A percentile compares a stretch with the other conserved stretches of the same genome.
phyloP scores from a whole-genome alignment of 2,797 vertebrate genomes.

The Ambastaia sidthimunki region DNA sequence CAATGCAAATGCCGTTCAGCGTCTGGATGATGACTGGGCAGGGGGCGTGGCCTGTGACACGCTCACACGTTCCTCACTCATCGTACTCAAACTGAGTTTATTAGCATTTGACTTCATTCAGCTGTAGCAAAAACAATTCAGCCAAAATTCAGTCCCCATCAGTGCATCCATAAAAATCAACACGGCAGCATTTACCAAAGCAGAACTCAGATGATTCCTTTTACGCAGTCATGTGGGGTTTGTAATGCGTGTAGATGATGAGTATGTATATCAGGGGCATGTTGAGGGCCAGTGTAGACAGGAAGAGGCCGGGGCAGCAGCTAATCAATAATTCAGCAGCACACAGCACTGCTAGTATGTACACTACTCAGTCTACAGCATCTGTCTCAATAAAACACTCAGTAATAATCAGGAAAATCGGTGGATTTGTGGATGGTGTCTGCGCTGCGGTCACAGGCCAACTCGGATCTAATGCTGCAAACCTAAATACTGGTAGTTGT shows the following conservation, averaged over 20 bases:
- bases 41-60: constrained; percentile 3
- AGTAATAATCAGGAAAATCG: neutral
- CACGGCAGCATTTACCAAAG: neutral
- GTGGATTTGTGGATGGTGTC: neutral
- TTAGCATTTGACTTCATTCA: neutral
- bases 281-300: constrained; percentile 50
- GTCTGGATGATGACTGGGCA: constrained; percentile 9
- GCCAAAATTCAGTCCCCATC: neutral
- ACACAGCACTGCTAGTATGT: constrained; percentile 72
- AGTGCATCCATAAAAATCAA: neutral
- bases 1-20: constrained; percentile 42
- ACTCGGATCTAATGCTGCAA: neutral
- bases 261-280: constrained; percentile 1
- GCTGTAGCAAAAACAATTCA: neutral
- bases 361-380: constrained; percentile 71
- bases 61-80: neutral
- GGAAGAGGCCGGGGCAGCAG: constrained; percentile 73
- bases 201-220: neutral
- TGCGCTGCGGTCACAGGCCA: neutral
- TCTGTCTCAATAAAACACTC: constrained; percentile 61
- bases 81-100: neutral
- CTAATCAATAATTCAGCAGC: constrained; percentile 85
- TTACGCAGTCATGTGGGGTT: neutral
- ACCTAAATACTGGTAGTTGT: neutral
- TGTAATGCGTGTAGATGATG: neutral